These are phyloP conservation scores for Euwallacea similis DNA, from an alignment of 1,140 invertebrate species.

Conservation along the genomic window DNA sequence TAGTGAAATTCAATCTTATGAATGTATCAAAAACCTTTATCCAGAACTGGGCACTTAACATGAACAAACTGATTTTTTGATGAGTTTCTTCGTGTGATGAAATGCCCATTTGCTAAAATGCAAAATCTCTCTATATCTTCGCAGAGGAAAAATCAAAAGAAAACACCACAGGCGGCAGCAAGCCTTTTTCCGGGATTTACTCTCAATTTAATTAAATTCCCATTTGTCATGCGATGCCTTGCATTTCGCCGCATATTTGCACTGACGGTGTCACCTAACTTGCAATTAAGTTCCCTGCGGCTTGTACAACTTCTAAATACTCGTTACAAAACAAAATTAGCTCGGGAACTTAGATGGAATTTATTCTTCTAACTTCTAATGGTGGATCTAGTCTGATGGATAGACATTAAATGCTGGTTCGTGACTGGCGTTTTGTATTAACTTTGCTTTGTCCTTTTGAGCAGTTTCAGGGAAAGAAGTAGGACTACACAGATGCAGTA, in stretches of 20 bases:
- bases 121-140: too few species aligned
- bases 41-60: too few species aligned
- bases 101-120: too few species aligned
- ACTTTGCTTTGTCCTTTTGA: neutral
- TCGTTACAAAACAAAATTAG: constrained; percentile 13
- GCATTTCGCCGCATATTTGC: constrained; percentile 18
- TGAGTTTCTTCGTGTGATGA: too few species aligned
- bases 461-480: too few species aligned
- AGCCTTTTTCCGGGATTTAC: neutral
- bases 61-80: too few species aligned
- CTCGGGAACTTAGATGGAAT: constrained; percentile 7
- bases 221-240: constrained; percentile 17
- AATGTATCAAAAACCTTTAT: too few species aligned
- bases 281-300: constrained; percentile 18
- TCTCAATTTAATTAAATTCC: constrained; percentile 18
- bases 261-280: constrained; percentile 15
- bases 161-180: neutral
- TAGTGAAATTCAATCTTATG: too few species aligned
- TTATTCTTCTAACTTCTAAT: constrained; percentile 3
- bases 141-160: too few species aligned
- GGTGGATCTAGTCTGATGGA: constrained; percentile 2
- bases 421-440: constrained; percentile 4
- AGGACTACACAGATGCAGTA: too few species aligned
- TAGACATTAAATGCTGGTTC: constrained; percentile 5
- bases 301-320: constrained; percentile 18